Evolutionary conservation across 2,797 vertebrate genomes (phyloP), one percentile per base, ranked within the genome.

Genomic region (Glyptemys insculpta): DNA sequence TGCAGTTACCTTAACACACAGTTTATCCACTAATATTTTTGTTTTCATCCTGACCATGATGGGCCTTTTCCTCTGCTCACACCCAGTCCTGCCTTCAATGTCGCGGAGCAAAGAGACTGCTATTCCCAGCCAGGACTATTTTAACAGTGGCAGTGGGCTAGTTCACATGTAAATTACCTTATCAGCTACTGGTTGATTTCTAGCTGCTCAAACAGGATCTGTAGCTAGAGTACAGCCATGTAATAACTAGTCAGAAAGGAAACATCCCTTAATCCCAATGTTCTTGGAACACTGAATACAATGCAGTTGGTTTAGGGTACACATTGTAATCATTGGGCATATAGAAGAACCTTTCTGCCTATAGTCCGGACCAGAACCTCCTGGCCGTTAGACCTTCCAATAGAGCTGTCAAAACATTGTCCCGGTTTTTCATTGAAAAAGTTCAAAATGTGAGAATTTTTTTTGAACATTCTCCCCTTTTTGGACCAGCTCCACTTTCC

Each of bases 1-100:
- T 96, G 76, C 96, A 87, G 89, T 57, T 90, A 92, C 95, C 87
- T 93, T 34, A 92, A 91, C 91, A 54, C 57, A 62, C 15, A 10
- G 18, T 68, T 37, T 68, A 19, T 19, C 37, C 68, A 16, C 88
- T 81, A 79, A 5, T 90, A 91, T 84, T 95, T n/a, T 68, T 68
- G 65, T 21, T 21, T 76, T 27, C 92, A 89, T 87, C 83, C 89
- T 49, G 21, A 78, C 91, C 5, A 12, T 86, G 83, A 89, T 78
- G 1, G 93, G 53, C 14, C 83, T 7, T 41, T 2, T 0, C 81
- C 78, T 87, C 74, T 3, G 10, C 19, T 83, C 8, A 1, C 81
- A 3, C 12, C 0, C 23, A 47, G 74, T 27, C 34, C 79, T 18
- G 9, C 14, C 53, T 27, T 53, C 54, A 37, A 10, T 50, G 91